phyloP scores from a whole-genome alignment of 53 echinoderm and acorn worm genomes.

The Apostichopus leukothele region DNA sequence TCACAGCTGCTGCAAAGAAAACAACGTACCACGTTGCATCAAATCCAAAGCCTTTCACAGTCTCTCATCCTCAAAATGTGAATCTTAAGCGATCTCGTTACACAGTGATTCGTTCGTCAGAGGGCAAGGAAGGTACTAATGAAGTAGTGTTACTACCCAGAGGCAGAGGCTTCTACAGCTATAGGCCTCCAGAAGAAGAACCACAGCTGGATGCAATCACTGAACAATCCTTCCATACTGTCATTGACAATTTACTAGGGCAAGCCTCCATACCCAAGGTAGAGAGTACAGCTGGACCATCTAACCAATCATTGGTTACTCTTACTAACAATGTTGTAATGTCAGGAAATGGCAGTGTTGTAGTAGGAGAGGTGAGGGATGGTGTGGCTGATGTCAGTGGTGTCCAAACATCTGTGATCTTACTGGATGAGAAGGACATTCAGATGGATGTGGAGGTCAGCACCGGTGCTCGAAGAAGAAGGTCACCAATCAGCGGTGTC shows the following conservation, averaged over 20 bases:
- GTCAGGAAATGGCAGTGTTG: background rate
- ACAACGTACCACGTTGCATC: constrained; percentile 42
- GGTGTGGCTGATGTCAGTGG: constrained; percentile 14
- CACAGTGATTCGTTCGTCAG: constrained; percentile 88
- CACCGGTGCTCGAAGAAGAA: constrained; percentile 32
- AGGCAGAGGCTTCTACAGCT: constrained; percentile 68
- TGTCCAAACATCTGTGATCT: constrained; percentile 10
- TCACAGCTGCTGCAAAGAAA: constrained; percentile 21
- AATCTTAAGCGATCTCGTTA: constrained; percentile 79
- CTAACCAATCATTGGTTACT: background rate
- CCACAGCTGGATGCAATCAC: constrained; percentile 14
- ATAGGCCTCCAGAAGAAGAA: constrained; percentile 48
- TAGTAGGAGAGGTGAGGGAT: constrained; percentile 4
- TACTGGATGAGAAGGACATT: constrained; percentile 42
- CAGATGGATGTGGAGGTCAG: constrained; percentile 48
- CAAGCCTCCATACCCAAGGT: constrained; percentile 12
- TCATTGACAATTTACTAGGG: constrained; percentile 35
- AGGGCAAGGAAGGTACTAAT: constrained; percentile 68
- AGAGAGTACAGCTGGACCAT: background rate
- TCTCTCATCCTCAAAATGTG: constrained; percentile 76
- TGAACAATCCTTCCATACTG: constrained; percentile 32
- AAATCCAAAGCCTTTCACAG: constrained; percentile 65
- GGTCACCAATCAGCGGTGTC: constrained; percentile 1
- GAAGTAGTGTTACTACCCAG: constrained; percentile 92
- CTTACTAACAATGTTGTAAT: background rate